Percentiles rank a stretch among this genome's conserved stretches.
These are phyloP conservation scores for Grammomys dolichurus DNA, from an alignment of 2,113 vertebrate genomes.

Conservation along the genomic window DNA sequence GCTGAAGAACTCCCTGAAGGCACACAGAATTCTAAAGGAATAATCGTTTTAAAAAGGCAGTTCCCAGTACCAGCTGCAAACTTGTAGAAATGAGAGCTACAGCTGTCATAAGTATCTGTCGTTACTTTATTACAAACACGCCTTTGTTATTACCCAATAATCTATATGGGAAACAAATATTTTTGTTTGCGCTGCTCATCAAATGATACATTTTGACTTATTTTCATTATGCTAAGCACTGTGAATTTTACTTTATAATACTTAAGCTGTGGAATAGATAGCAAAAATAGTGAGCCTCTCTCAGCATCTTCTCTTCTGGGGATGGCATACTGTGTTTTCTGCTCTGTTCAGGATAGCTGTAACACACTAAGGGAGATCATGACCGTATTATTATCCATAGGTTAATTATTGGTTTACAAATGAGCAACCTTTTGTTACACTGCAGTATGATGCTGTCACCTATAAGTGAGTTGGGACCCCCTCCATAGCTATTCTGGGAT, in stretches of 20 bases:
- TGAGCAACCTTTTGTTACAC: neutral
- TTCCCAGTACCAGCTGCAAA: neutral
- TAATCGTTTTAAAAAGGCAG: neutral
- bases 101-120: neutral
- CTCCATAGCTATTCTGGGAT: neutral
- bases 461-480: neutral
- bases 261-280: neutral
- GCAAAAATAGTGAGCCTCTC: neutral
- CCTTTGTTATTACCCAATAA: too few relatives aligned
- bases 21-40: neutral
- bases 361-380: neutral
- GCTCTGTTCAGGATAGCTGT: neutral
- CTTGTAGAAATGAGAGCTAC: neutral
- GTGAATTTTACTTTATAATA: neutral
- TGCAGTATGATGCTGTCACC: neutral
- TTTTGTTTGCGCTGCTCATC: neutral
- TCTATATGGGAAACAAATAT: neutral
- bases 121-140: neutral
- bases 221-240: neutral
- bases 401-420: neutral
- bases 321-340: neutral
- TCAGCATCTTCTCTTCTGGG: neutral
- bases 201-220: neutral
- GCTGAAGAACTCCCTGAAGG: neutral
- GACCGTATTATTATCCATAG: neutral